Percentiles rank a stretch among this genome's conserved stretches.
phyloP scores from a whole-genome alignment of 2,888 invertebrate species.

The Yponomeuta malinellus region DNA sequence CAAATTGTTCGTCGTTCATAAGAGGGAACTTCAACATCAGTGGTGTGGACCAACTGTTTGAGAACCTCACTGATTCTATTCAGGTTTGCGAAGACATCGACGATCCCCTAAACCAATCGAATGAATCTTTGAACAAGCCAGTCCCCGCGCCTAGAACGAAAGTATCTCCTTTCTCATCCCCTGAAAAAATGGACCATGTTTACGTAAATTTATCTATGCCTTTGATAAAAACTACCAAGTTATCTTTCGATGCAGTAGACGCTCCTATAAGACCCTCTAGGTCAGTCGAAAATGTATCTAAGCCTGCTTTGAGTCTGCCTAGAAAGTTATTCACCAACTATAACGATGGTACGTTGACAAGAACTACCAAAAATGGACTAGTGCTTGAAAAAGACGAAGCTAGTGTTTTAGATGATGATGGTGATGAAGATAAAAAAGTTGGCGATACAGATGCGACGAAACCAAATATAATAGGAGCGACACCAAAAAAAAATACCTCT shows the following conservation, averaged over 20 bases:
- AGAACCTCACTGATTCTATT: slow-evolving; percentile 80
- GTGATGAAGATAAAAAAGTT: slow-evolving; percentile 28
- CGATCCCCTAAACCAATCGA: slow-evolving; percentile 45
- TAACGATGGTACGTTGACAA: slow-evolving; percentile 25
- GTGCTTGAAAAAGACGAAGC: slow-evolving; percentile 18
- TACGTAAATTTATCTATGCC: slow-evolving; percentile 77
- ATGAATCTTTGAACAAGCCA: slow-evolving; percentile 70
- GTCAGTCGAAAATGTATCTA: slow-evolving; percentile 54
- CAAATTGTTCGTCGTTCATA: slow-evolving; percentile 57
- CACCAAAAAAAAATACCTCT: slow-evolving; percentile 54
- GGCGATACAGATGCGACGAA: slow-evolving; percentile 33
- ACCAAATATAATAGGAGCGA: slow-evolving; percentile 66
- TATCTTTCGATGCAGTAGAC: slow-evolving; percentile 50
- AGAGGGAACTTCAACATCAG: slow-evolving; percentile 55
- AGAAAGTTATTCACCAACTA: slow-evolving; percentile 10
- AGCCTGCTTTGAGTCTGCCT: slow-evolving; percentile 20
- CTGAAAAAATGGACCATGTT: slow-evolving; percentile 70
- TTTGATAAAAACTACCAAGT: slow-evolving; percentile 44
- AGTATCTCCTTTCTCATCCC: slow-evolving; percentile 48
- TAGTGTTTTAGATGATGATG: slow-evolving; percentile 25
- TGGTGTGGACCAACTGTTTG: slow-evolving; percentile 65
- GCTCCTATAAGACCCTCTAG: slow-evolving; percentile 53
- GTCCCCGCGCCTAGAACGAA: slow-evolving; percentile 77
- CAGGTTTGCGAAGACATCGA: slow-evolving; percentile 77
- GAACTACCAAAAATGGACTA: slow-evolving; percentile 28